These are phyloP conservation scores for Xestoiulus laeticollis DNA, from an alignment of 2,888 invertebrate genomes.

Conservation along the genomic window DNA sequence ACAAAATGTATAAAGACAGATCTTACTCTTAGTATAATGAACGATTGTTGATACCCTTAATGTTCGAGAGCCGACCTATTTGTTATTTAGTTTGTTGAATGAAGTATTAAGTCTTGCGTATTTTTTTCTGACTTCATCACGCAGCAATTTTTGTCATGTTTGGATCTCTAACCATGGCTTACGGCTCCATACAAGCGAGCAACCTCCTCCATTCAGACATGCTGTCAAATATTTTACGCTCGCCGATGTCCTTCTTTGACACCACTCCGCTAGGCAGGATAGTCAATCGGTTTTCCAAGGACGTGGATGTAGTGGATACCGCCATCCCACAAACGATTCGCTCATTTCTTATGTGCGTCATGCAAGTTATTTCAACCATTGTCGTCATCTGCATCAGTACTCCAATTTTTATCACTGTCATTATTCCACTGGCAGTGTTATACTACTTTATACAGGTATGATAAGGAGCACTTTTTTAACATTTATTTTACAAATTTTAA, in stretches of 20 bases:
- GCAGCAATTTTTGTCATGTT: conserved; percentile 58
- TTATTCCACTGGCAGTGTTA: conserved; percentile 58
- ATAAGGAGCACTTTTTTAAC: no score
- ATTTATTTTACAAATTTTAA: no score
- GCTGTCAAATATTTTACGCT: conserved; percentile 58
- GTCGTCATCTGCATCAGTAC: conserved; percentile 61
- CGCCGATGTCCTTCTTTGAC: conserved; percentile 79
- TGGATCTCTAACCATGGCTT: conserved; percentile 59
- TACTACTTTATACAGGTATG: conserved; percentile 61
- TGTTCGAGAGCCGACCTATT: no score
- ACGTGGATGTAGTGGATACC: conserved; percentile 74
- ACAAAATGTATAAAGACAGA: no score
- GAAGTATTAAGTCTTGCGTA: not conserved
- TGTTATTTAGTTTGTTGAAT: not conserved
- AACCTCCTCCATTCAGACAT: conserved; percentile 59
- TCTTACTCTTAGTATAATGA: no score
- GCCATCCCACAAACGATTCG: conserved; percentile 75
- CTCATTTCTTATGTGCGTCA: conserved; percentile 69
- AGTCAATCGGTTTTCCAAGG: conserved; percentile 75
- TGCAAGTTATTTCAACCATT: conserved; percentile 60
- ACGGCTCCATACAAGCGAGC: conserved; percentile 60
- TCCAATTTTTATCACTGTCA: conserved; percentile 62
- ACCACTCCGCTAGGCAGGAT: conserved; percentile 76
- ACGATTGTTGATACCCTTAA: no score
- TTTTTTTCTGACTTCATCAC: not conserved